Percentiles rank a stretch among this genome's conserved stretches.
Conservation (phyloP, 2,888 invertebrate genomes). For the Flexamia atlantica region DNA sequence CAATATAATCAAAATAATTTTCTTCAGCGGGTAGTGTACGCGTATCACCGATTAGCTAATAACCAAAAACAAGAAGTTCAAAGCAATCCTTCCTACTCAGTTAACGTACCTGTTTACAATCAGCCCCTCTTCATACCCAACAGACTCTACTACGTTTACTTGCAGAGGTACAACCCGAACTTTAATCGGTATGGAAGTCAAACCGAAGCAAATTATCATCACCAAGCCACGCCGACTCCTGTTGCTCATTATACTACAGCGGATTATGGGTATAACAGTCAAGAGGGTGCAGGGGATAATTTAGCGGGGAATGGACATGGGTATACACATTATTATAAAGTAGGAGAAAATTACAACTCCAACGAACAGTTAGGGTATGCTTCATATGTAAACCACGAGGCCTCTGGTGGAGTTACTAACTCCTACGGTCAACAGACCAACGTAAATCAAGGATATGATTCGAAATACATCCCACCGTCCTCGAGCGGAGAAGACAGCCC, state of each 20-base stretch:
- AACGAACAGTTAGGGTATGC: slow-evolving; percentile 5
- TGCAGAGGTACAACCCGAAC: slow-evolving; percentile 62
- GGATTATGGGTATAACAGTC: background rate
- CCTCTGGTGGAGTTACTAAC: background rate
- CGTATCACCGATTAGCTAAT: slow-evolving; percentile 62
- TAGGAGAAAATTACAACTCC: background rate
- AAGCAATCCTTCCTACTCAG: slow-evolving; percentile 15
- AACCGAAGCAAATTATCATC: slow-evolving; percentile 4
- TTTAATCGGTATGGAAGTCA: slow-evolving; percentile 61
- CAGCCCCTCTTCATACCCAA: slow-evolving; percentile 57
- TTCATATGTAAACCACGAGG: slow-evolving; percentile 1
- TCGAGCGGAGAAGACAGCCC: background rate
- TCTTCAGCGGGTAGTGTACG: slow-evolving; percentile 61
- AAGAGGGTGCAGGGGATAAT: background rate
- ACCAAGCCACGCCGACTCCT: background rate
- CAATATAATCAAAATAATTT: slow-evolving; percentile 58
- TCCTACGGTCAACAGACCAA: background rate
- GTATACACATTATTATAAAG: slow-evolving; percentile 5
- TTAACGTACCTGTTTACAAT: background rate
- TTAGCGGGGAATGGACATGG: background rate
- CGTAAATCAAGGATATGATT: background rate
- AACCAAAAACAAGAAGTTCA: slow-evolving; percentile 6
- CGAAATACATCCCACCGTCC: background rate
- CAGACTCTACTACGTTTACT: slow-evolving; percentile 61
- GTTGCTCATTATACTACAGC: background rate